Base-by-base conservation (phyloP, 2,113 vertebrate species). In the Poicephalus meyeri region DNA sequence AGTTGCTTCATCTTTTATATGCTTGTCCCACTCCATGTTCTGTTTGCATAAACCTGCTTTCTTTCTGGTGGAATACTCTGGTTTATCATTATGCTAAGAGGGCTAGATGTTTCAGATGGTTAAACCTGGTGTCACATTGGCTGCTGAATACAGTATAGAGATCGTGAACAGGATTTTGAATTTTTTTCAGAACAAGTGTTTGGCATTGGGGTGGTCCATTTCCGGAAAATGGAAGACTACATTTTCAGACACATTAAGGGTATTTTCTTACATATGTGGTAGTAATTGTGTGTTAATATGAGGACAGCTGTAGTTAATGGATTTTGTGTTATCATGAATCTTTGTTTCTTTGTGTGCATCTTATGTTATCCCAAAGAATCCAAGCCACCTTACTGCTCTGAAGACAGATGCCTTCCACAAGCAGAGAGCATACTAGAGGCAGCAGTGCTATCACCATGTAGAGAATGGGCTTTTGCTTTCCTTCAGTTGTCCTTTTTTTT, bases 81-180 rank as follows among this genome's bases (percentile, higher is more conserved):
- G 8, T 77, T 93, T 77, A 39, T 85, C 8, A 2, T 78, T 78
- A 58, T 23, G 41, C 19, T 74, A 73, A 58, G 49, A 46, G 12
- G 8, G 10, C 14, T 82, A 8, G 33, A 78, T 65, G 26, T 12
- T 49, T 84, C 1, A 8, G 13, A 17, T 81, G 35, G 41, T 82
- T 79, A 29, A 69, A 81, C 5, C 41, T 88, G 31, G 3, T 58
- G 6, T 86, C 39, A 6, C 0, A 0, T 37, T 3, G 13, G 1
- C 26, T 88, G 41, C 35, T 88, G 50, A 74, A 61, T 52, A 33
- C 11, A 7, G 17, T 18, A 31, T 21, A 71, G 64, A 76, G 28
- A 50, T n/a, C 5, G 4, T 31, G 16, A 55, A 44, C 16, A 42
- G 10, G 3, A 61, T 52, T 80, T 63, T 39, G 18, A 63, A 9